Evolutionary conservation across 2,888 invertebrate genomes (phyloP).

Genomic region (Caenorhabditis parvicauda): DNA sequence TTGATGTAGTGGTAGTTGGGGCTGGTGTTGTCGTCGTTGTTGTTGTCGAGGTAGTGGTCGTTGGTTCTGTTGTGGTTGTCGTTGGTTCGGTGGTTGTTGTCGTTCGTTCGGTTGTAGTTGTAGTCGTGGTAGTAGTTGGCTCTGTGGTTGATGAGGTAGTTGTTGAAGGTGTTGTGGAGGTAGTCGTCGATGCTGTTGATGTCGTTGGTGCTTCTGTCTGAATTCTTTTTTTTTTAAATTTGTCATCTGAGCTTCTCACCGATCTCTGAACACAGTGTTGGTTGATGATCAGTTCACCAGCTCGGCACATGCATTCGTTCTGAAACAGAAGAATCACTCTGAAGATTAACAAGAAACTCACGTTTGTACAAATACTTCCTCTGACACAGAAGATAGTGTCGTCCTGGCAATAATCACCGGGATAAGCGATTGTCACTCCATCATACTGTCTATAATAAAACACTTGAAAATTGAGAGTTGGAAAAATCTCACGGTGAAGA

Average conservation of each 20-base stretch:
- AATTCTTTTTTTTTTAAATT: neutral
- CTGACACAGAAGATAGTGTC: conserved; percentile 36
- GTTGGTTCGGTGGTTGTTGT: conserved; percentile 19
- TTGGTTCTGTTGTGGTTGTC: conserved; percentile 16
- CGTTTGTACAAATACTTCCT: conserved; percentile 35
- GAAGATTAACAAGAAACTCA: conserved; percentile 4
- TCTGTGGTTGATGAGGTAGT: conserved; percentile 1
- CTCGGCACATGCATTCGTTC: conserved; percentile 37
- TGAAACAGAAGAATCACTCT: conserved; percentile 10
- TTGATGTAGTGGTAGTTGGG: conserved; percentile 20
- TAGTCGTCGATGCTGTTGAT: conserved; percentile 2
- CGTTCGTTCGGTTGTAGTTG: conserved; percentile 1
- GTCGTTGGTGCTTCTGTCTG: conserved; percentile 6
- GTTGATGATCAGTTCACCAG: conserved; percentile 30
- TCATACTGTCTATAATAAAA: conserved; percentile 27
- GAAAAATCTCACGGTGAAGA: conserved; percentile 4
- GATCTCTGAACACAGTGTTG: conserved; percentile 28
- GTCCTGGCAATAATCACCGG: conserved; percentile 32
- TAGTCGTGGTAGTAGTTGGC: conserved; percentile 2
- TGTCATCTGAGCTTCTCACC: neutral
- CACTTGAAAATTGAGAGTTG: conserved; percentile 13
- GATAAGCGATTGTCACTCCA: conserved; percentile 34
- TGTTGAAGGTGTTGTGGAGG: conserved; percentile 17
- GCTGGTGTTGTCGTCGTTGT: conserved; percentile 9
- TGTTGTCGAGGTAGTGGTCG: conserved; percentile 22